Percentiles rank a stretch among this genome's conserved stretches.
Evolutionary conservation across 2,888 invertebrate genomes (phyloP).

Genomic region (Acleris emargana): DNA sequence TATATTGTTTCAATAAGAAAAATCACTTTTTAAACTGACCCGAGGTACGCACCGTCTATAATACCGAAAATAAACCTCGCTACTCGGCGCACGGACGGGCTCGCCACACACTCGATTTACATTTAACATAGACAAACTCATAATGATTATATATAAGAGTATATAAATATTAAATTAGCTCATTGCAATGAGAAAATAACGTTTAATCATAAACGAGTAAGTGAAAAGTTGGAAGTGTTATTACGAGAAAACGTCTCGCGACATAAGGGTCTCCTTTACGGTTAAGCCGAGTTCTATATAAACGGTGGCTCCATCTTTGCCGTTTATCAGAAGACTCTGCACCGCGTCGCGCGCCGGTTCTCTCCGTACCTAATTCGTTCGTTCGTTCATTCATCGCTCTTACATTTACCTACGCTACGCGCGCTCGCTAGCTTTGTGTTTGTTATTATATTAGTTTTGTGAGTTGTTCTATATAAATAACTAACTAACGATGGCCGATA

Average conservation of each 20-base stretch:
- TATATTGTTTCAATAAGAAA: conserved; percentile 23
- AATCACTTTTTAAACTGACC: conserved; percentile 31
- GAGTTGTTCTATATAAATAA: too few species aligned
- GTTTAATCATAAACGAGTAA: conserved; percentile 28
- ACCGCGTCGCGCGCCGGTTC: conserved; percentile 8
- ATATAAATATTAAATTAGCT: neutral
- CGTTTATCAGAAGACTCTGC: neutral
- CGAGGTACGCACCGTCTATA: conserved; percentile 19
- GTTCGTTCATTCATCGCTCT: neutral
- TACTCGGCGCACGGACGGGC: neutral
- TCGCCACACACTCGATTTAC: neutral
- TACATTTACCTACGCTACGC: too few species aligned
- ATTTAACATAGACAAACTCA: conserved; percentile 30
- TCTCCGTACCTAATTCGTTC: neutral
- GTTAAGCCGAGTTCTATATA: conserved; percentile 12
- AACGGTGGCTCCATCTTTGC: conserved; percentile 14
- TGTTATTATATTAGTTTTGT: conserved; percentile 5
- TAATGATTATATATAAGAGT: conserved; percentile 2
- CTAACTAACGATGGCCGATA: conserved; percentile 32
- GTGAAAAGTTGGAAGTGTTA: conserved; percentile 32
- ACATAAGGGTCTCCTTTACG: conserved; percentile 19
- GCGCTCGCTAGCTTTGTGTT: conserved; percentile 9
- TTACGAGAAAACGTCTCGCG: conserved; percentile 29
- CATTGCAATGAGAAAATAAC: conserved; percentile 8
- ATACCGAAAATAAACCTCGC: conserved; percentile 21